Evolutionary conservation across 2,888 invertebrate genomes (phyloP), one percentile per base, ranked within the genome.

Genomic region (Melanchra persicariae): DNA sequence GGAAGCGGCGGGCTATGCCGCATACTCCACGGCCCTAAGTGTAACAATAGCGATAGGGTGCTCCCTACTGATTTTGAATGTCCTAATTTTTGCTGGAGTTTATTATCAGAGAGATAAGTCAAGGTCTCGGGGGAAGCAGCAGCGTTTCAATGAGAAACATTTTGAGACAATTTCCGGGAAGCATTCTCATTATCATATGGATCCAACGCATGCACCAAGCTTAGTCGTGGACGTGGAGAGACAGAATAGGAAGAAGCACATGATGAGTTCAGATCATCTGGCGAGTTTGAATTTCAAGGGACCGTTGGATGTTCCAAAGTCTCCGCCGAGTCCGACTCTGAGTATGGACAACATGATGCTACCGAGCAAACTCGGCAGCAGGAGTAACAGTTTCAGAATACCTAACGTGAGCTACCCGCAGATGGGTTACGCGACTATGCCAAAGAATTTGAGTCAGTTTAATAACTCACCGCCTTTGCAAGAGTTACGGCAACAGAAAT

Each of bases 41-140:
- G 97, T 98, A 0, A 98, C 98, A 3, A 98, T 98, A 76, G 98
- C 98, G 19, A 98, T 98, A 62, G 98, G 98, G 12, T 98, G 98
- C 89, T 98, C 98, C 0, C 93, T 98, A 66, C 96, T 98, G 63
- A 98, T 98, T 83, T 95, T 98, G 43, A 98, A 98, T 93, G 97
- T 98, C 63, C 94, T 98, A 54, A 98, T 98, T 87, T 98, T 98
- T 90, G 98, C 98, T 63, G 98, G 98, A 3, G 98, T 98, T 12
- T 98, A 98, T 92, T 98, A 98, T 91, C 98, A 98, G 91, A 91
- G 97, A 65, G 97, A 97, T 87, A 98, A 98, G 93, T 97, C 98
- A 61, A 96, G 97, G 85, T 95, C 95, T 4, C 90, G 95, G 26
- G 87, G 90, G 22, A 98, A 98, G 91, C 98, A 98, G 89, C 97